phyloP scores from a whole-genome alignment of 2,888 invertebrate genomes.

The Leptinotarsa rubiginosa region DNA sequence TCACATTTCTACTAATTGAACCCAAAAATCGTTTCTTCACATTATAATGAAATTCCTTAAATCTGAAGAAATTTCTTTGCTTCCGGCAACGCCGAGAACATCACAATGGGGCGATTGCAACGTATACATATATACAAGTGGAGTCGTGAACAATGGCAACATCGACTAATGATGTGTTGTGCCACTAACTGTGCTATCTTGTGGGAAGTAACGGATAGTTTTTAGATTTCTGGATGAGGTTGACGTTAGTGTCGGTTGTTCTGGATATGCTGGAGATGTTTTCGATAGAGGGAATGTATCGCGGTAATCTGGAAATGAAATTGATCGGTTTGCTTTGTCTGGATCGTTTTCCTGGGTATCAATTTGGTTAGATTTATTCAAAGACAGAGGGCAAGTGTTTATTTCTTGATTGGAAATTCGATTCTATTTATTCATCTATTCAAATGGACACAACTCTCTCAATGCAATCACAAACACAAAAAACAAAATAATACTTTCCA shows the following conservation, averaged over 20 bases:
- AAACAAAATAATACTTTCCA: too few relatives aligned
- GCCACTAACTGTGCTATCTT: background rate
- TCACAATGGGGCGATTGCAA: background rate
- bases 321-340: background rate
- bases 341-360: too few relatives aligned
- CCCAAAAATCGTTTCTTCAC: background rate
- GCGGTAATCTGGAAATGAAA: background rate
- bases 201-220: background rate
- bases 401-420: too few relatives aligned
- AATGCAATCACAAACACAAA: too few relatives aligned
- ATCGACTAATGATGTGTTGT: background rate
- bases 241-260: background rate
- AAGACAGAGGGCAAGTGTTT: too few relatives aligned
- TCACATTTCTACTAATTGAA: background rate
- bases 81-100: background rate
- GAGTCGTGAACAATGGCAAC: background rate
- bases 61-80: background rate
- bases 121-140: background rate
- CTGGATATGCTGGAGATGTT: background rate
- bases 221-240: background rate
- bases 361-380: too few relatives aligned
- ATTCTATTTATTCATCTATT: too few relatives aligned
- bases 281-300: too few relatives aligned
- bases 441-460: too few relatives aligned
- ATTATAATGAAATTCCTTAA: background rate